Evolutionary conservation across 2,888 invertebrate species (phyloP).

Genomic region (Adela reaumurella): DNA sequence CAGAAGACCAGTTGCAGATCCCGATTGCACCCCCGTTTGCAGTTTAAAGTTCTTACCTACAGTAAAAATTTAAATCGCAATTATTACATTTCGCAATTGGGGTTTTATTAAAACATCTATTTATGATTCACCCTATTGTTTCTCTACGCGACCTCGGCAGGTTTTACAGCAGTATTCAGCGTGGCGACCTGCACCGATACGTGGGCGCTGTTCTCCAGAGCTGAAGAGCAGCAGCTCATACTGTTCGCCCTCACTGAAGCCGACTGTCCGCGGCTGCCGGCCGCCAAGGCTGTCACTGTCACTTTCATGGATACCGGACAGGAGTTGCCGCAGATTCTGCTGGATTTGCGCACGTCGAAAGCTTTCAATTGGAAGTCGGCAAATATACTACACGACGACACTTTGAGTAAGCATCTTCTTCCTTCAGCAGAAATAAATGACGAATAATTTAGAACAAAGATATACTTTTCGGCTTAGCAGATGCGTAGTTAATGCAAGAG

Average conservation of each 20-base stretch:
- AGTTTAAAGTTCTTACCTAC: too few species aligned
- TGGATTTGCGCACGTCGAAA: constrained; percentile 66
- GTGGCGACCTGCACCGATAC: constrained; percentile 72
- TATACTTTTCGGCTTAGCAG: too few species aligned
- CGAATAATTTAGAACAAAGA: too few species aligned
- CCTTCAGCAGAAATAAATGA: too few species aligned
- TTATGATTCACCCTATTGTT: too few species aligned
- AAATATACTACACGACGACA: constrained; percentile 68
- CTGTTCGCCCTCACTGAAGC: constrained; percentile 74
- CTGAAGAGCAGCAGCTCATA: constrained; percentile 62
- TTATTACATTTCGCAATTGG: too few species aligned
- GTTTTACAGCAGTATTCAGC: constrained; percentile 69
- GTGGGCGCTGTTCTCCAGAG: constrained; percentile 65
- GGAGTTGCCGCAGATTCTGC: constrained; percentile 72
- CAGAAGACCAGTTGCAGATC: too few species aligned
- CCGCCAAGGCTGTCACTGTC: constrained; percentile 63
- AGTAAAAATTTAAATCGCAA: too few species aligned
- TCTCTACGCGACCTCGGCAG: too few species aligned
- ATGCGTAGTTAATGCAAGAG: too few species aligned
- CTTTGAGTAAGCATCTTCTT: constrained; percentile 69
- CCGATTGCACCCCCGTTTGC: too few species aligned
- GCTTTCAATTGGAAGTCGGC: constrained; percentile 70
- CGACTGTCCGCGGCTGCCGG: constrained; percentile 74
- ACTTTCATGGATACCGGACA: constrained; percentile 66
- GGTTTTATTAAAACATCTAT: too few species aligned